Percentiles rank a stretch among this genome's conserved stretches.
Evolutionary conservation across 2,113 vertebrate genomes (phyloP).

Genomic region (Egretta garzetta): DNA sequence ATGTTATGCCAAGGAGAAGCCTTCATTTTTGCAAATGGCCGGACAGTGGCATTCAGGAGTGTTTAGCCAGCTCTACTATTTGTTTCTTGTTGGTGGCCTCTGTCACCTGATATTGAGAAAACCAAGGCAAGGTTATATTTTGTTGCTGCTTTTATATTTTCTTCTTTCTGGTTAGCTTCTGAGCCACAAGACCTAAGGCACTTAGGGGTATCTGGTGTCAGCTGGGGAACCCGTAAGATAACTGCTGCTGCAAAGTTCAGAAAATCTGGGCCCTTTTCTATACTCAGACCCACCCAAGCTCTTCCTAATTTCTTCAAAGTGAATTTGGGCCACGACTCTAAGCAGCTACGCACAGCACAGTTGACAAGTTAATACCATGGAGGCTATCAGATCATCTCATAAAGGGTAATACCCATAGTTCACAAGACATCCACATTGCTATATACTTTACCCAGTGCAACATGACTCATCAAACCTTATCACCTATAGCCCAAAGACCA

Average conservation of each 20-base stretch:
- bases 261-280: neutral
- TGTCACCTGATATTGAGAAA: neutral
- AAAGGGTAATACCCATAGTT: neutral
- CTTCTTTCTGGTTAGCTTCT: neutral
- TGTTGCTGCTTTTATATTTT: neutral
- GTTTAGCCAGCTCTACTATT: neutral
- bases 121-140: neutral
- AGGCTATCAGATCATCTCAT: neutral
- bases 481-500: neutral
- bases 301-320: neutral
- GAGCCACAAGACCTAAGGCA: neutral
- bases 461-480: neutral
- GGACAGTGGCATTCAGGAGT: neutral
- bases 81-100: neutral
- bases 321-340: neutral
- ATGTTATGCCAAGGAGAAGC: neutral
- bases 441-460: neutral
- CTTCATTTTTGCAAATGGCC: neutral
- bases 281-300: neutral
- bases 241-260: neutral
- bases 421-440: neutral
- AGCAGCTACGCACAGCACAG: neutral
- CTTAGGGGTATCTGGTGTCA: neutral
- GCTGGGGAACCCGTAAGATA: neutral
- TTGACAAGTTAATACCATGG: neutral